Base-by-base conservation (phyloP, 2,888 invertebrate species). In the Teleiodes luculella region DNA sequence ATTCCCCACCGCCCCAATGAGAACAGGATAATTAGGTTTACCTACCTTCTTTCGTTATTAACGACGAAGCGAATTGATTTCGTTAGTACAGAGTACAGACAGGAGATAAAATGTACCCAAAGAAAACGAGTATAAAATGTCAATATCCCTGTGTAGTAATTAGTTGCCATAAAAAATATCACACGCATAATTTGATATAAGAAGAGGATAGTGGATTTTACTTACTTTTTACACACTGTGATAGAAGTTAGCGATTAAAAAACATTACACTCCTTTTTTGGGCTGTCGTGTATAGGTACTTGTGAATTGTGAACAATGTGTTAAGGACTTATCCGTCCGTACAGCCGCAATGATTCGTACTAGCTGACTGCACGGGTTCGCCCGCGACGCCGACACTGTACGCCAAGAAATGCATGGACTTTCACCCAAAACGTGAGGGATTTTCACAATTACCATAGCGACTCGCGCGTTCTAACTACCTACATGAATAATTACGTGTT, bases 341-440 rank as follows among this genome's bases (percentile, higher is more conserved):
- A 24, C 6, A 33, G 11, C 36, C 18, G 10, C 28, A 28, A 31
- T 14, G 16, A 8, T 31, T 7, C n/a, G 36, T 16, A 43, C 43
- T 24, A 24, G 18, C 35, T 14, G n/a, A 39, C 43, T 30, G 35
- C 37, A 33, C 36, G 14, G 13, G 37, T 16, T 6, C 36, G 33
- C 24, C 43, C 24, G 28, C 28, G 13, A 28, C 24, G 24, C 24
- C 24, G 24, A 24, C 24, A 24, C 24, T 24, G 6, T 24, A 24
- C 20, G 50, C 37, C 30, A 39, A 20, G 51, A 37, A 51, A 56
- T 49, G 43, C 37, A 14, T 43, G n/a, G 11, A 49, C 56, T 55
- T 59, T 68, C 69, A 58, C 68, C 64, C 3, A 62, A 68, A 68
- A 68, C 74, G 74, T 74, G 74, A 70, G 53, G 41, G 65, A 68